Percentiles rank a stretch among this genome's conserved stretches.
phyloP scores from a whole-genome alignment of 2,888 invertebrate species.

The Maniola hyperantus region DNA sequence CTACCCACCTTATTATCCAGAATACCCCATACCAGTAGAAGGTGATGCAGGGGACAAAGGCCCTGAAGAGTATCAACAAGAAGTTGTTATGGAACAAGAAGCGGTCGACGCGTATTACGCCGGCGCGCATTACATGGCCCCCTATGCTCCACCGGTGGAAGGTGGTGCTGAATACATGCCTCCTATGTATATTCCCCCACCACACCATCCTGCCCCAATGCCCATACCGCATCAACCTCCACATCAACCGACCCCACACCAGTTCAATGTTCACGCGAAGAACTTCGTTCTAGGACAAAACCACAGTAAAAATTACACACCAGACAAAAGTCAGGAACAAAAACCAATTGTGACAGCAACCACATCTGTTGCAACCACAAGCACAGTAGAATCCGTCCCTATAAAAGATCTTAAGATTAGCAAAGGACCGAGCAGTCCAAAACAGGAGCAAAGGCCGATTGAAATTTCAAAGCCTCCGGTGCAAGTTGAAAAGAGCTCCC shows the following conservation, averaged over 20 bases:
- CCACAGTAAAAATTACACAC: constrained; percentile 54
- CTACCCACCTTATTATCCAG: constrained; percentile 75
- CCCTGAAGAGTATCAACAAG: constrained; percentile 74
- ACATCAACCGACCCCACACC: constrained; percentile 64
- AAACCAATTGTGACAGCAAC: constrained; percentile 52
- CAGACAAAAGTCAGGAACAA: constrained; percentile 58
- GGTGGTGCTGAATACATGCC: constrained; percentile 71
- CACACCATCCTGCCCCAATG: constrained; percentile 62
- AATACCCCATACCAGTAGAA: constrained; percentile 74
- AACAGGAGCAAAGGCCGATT: constrained; percentile 59
- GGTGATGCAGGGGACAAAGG: constrained; percentile 70
- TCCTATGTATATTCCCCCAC: constrained; percentile 70
- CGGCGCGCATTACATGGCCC: constrained; percentile 65
- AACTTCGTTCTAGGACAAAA: constrained; percentile 76
- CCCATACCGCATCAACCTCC: constrained; percentile 62
- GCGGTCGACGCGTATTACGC: constrained; percentile 77
- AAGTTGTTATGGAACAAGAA: constrained; percentile 77
- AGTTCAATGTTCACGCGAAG: constrained; percentile 78
- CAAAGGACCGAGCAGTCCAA: constrained; percentile 67
- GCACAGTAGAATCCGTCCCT: constrained; percentile 63
- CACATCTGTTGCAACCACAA: constrained; percentile 50
- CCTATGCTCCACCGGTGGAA: constrained; percentile 69
- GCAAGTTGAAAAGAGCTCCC: constrained; percentile 55
- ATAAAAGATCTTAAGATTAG: constrained; percentile 73
- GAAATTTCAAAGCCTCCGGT: constrained; percentile 52